phyloP scores from a whole-genome alignment of 2,113 vertebrate genomes.

The Salvelinus fontinalis region DNA sequence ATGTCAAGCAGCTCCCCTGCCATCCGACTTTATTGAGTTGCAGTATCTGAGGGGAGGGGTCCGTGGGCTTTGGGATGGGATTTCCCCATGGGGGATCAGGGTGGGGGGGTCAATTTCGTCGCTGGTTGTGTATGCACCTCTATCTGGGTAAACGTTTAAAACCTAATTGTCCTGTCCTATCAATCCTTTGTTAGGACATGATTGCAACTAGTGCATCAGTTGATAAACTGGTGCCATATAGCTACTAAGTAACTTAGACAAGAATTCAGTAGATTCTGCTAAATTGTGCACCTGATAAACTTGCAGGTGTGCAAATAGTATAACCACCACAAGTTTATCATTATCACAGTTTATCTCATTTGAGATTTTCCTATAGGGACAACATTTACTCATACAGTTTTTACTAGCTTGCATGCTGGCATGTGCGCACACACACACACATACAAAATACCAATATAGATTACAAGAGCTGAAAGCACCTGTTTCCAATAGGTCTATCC shows the following conservation, averaged over 20 bases:
- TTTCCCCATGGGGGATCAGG: slow-evolving; percentile 20
- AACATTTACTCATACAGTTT: too few relatives aligned
- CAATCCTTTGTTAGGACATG: slow-evolving; percentile 26
- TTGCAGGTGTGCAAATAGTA: too few relatives aligned
- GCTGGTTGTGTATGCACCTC: neutral
- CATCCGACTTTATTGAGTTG: slow-evolving; percentile 41
- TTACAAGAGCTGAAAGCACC: too few relatives aligned
- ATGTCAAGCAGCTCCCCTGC: neutral
- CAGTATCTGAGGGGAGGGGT: slow-evolving; percentile 51
- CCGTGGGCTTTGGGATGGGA: slow-evolving; percentile 30
- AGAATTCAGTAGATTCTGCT: too few relatives aligned
- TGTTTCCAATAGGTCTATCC: too few relatives aligned
- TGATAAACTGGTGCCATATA: neutral
- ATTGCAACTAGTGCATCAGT: neutral
- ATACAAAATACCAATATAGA: too few relatives aligned
- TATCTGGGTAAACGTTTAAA: slow-evolving; percentile 24
- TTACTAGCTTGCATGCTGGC: too few relatives aligned
- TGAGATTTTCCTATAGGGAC: too few relatives aligned
- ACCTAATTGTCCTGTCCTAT: neutral
- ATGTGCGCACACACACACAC: too few relatives aligned
- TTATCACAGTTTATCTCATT: too few relatives aligned
- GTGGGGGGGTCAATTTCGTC: neutral
- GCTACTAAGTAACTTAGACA: neutral
- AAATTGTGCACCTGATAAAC: too few relatives aligned
- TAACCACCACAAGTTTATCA: too few relatives aligned